Conservation (phyloP, 1,140 invertebrate species). For the Maconellicoccus hirsutus region DNA sequence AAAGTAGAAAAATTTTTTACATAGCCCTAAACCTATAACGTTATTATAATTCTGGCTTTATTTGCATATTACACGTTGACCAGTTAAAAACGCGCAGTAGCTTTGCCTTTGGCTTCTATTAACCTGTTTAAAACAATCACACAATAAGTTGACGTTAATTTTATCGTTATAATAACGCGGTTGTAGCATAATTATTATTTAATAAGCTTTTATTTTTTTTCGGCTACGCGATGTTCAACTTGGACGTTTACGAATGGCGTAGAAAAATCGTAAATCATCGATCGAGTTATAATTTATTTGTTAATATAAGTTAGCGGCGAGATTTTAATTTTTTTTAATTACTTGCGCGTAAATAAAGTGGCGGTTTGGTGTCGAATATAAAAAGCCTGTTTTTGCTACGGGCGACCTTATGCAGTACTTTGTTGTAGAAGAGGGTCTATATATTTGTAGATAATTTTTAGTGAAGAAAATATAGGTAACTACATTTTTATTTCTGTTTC, state of each 20-base stretch:
- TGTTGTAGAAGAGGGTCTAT: too few species aligned
- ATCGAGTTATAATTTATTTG: not conserved
- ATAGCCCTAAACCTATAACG: not conserved
- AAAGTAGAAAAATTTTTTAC: not conserved
- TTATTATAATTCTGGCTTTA: not conserved
- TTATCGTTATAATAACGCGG: not conserved
- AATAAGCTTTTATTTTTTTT: not conserved
- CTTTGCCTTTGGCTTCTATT: not conserved
- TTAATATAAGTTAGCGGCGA: not conserved
- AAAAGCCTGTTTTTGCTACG: too few species aligned
- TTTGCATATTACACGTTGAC: not conserved
- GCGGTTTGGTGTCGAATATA: not conserved
- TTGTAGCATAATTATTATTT: not conserved
- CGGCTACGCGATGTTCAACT: not conserved
- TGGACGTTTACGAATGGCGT: not conserved
- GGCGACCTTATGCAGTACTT: too few species aligned
- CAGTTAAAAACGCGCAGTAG: not conserved
- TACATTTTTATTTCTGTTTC: too few species aligned
- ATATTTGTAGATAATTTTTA: too few species aligned
- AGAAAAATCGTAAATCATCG: not conserved
- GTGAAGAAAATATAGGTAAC: too few species aligned
- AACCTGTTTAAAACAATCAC: slow-evolving; percentile 9
- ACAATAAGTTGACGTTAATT: slow-evolving; percentile 9
- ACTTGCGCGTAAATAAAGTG: not conserved
- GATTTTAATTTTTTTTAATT: not conserved